Base-by-base conservation (phyloP, 2,113 vertebrate genomes). In the Pithys albifrons region DNA sequence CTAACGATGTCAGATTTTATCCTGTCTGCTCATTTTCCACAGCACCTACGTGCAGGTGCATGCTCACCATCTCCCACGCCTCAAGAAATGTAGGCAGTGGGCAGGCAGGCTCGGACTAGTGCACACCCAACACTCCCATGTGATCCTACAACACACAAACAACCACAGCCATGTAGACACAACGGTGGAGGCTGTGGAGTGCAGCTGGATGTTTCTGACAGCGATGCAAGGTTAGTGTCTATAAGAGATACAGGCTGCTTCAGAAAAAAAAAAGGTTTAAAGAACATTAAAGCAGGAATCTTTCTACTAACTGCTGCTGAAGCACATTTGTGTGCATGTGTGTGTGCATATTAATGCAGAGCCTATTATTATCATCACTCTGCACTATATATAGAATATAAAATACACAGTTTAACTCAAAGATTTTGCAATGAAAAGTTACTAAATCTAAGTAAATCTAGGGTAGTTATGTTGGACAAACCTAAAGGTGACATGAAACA, bases 71-170 rank as follows among this genome's bases (percentile, higher is more conserved):
- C 55, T 81, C 41, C 51, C 69, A 12, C 1, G 19, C 51, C 80
- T 37, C n/a, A 28, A 61, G 74, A 81, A 37, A 54, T 0, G 7
- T 19, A 20, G 29, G 79, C 48, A n/a, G 22, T 4, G 57, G 87
- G 49, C 80, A 89, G 75, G 51, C 92, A 84, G 73, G 80, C 37
- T 4, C 8, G 19, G 64, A 59, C 92, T 77, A 71, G 46, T 5
- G 23, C 72, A 51, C 33, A 2, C 64, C 35, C 54, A 12, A 0
- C 0, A 0, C 39, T 69, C 11, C 48, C 35, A 6, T 1, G 20
- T 6, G 55, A 2, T 1, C 67, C 39, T n/a, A 14, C 29, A 76
- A 7, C 58, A 28, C 0, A 28, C 37, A 7, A 49, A 51, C 43
- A 78, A 6, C 46, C 70, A 33, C 6, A 19, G 35, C 61, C 71